Evolutionary conservation across 2,113 vertebrate genomes (phyloP).

Genomic region (Chlorocebus sabaeus): DNA sequence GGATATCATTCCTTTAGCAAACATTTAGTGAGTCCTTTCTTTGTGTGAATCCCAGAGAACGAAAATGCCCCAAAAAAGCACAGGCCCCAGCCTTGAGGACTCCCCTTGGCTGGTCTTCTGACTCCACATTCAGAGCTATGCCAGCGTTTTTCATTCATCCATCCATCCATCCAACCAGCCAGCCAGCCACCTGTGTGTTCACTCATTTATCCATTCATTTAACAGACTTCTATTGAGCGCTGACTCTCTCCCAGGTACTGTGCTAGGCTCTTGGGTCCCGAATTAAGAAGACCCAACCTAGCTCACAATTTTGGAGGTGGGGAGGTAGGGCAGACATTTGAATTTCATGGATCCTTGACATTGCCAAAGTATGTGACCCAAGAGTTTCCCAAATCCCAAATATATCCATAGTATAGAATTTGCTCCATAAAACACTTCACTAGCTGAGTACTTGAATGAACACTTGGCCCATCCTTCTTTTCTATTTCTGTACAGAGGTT

Average conservation of each 20-base stretch:
- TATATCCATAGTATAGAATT: not conserved
- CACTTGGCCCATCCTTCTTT: not conserved
- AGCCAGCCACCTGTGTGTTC: not conserved
- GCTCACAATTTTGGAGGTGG: not conserved
- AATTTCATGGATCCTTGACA: not conserved
- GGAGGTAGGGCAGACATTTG: not conserved
- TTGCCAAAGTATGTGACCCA: not conserved
- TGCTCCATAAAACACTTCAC: not conserved
- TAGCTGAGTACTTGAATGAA: not conserved
- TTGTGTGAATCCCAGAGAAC: not conserved
- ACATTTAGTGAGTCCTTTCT: not conserved
- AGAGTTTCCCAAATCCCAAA: not conserved
- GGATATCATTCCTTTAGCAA: not conserved
- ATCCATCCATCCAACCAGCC: not conserved
- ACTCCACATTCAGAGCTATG: not conserved
- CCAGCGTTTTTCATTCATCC: not conserved
- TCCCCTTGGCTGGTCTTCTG: not conserved
- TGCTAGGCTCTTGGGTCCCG: not conserved
- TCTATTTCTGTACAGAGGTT: not conserved
- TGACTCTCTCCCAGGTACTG: not conserved
- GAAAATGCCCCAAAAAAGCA: not conserved
- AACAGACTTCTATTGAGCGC: not conserved
- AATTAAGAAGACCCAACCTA: not conserved
- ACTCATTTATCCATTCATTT: not conserved
- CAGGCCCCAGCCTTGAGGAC: not conserved